Evolutionary conservation across 2,888 invertebrate genomes (phyloP).

Genomic region (Agrenia bidenticulata): DNA sequence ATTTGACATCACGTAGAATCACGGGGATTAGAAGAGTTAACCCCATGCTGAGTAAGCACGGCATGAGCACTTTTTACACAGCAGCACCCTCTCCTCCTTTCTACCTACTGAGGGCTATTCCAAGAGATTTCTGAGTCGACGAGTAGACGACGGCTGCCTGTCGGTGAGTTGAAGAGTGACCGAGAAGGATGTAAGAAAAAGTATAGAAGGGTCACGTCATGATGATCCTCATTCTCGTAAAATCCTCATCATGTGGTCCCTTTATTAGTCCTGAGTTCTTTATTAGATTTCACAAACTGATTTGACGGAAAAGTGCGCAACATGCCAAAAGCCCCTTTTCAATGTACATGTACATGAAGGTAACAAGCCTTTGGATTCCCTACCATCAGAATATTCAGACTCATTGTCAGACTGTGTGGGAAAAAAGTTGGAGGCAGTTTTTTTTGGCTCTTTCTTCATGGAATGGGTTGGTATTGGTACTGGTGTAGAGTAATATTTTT

Average conservation of each 20-base stretch:
- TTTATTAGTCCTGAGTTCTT: slow-evolving; percentile 30
- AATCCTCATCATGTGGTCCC: slow-evolving; percentile 16
- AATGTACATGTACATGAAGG: no score
- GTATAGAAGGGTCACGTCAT: slow-evolving; percentile 13
- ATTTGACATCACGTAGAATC: slow-evolving; percentile 5
- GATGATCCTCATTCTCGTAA: slow-evolving; percentile 6
- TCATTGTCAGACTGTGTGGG: no score
- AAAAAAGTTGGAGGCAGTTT: no score
- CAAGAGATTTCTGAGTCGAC: neutral
- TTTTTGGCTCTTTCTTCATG: no score
- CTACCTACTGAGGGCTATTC: neutral
- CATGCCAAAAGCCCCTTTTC: slow-evolving; percentile 13
- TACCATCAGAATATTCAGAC: no score
- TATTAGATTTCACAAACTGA: slow-evolving; percentile 35
- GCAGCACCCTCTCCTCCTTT: slow-evolving; percentile 33
- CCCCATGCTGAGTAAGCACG: slow-evolving; percentile 44
- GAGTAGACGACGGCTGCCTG: no score
- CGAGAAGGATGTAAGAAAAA: slow-evolving; percentile 1
- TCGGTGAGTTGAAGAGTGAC: slow-evolving; percentile 8
- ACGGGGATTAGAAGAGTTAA: slow-evolving; percentile 25
- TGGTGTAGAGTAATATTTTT: no score
- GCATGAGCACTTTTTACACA: slow-evolving; percentile 29
- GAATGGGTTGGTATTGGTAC: no score
- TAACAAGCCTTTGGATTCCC: no score
- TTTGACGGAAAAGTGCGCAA: slow-evolving; percentile 31